These are phyloP conservation scores for Propsilocerus akamusi DNA, from an alignment of 1,140 invertebrate genomes.

Conservation along the genomic window DNA sequence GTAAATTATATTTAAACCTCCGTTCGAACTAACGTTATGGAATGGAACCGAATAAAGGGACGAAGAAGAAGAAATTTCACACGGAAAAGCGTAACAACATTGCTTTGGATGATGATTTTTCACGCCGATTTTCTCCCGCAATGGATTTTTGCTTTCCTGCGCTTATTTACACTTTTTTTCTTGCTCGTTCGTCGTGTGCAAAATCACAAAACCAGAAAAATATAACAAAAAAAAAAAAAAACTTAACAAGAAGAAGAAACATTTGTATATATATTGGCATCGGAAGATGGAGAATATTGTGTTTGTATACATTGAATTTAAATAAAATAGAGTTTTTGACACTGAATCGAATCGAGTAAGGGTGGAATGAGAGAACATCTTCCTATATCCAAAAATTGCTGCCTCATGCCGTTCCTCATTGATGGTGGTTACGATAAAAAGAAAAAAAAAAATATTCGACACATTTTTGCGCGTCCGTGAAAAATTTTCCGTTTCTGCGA, in stretches of 20 bases:
- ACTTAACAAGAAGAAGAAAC: background rate
- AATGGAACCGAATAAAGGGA: background rate
- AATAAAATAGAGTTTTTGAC: slow-evolving; percentile 3
- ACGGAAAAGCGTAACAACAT: too few relatives aligned
- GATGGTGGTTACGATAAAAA: too few relatives aligned
- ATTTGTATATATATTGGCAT: background rate
- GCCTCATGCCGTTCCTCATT: too few relatives aligned
- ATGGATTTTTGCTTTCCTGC: background rate
- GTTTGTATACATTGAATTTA: background rate
- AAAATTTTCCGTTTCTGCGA: too few relatives aligned
- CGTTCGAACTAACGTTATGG: background rate
- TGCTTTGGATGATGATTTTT: background rate
- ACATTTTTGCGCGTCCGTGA: too few relatives aligned
- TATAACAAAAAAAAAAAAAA: background rate
- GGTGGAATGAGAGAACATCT: too few relatives aligned
- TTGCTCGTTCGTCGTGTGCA: background rate
- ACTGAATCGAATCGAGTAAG: too few relatives aligned
- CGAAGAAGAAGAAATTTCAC: background rate
- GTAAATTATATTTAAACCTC: slow-evolving; percentile 3
- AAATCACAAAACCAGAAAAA: background rate
- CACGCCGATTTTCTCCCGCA: background rate
- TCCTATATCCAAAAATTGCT: too few relatives aligned
- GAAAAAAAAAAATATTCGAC: too few relatives aligned
- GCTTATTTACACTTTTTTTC: background rate
- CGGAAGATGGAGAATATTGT: background rate